Conservation (phyloP, 2,888 invertebrate genomes). For the Agriotes lineatus region DNA sequence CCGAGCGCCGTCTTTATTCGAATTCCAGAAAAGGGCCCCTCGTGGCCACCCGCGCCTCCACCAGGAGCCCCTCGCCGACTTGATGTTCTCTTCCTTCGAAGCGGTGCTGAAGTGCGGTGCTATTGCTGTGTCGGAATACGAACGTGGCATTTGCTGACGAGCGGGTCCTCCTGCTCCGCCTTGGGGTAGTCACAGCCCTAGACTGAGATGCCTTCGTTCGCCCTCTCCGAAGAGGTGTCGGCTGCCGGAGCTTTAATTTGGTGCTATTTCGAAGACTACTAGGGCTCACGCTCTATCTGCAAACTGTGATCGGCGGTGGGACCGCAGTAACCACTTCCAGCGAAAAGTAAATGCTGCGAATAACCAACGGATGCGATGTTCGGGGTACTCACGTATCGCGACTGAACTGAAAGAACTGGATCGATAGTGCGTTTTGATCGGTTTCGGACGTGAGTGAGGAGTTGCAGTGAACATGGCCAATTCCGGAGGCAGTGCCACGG, state of each 20-base stretch:
- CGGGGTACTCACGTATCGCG: too few relatives aligned
- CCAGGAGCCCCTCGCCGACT: conserved; percentile 12
- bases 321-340: conserved; percentile 37
- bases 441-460: conserved; percentile 2
- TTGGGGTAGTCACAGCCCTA: neutral
- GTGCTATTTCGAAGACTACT: conserved; percentile 29
- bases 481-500: conserved; percentile 54
- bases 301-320: conserved; percentile 38
- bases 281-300: conserved; percentile 12
- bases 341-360: conserved; percentile 17
- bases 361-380: conserved; percentile 27
- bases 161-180: too few relatives aligned
- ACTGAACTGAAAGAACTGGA: conserved; percentile 8
- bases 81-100: neutral
- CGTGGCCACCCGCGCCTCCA: too few relatives aligned
- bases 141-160: too few relatives aligned
- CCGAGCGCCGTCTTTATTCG: conserved; percentile 55
- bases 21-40: too few relatives aligned
- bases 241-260: conserved; percentile 36
- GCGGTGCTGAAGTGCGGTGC: conserved; percentile 12
- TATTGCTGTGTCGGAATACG: neutral
- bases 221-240: neutral
- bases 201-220: neutral
- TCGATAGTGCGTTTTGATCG: conserved; percentile 20
- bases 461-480: conserved; percentile 35